Evolutionary conservation across 2,888 invertebrate species (phyloP).

Genomic region (Drosophila borealis): DNA sequence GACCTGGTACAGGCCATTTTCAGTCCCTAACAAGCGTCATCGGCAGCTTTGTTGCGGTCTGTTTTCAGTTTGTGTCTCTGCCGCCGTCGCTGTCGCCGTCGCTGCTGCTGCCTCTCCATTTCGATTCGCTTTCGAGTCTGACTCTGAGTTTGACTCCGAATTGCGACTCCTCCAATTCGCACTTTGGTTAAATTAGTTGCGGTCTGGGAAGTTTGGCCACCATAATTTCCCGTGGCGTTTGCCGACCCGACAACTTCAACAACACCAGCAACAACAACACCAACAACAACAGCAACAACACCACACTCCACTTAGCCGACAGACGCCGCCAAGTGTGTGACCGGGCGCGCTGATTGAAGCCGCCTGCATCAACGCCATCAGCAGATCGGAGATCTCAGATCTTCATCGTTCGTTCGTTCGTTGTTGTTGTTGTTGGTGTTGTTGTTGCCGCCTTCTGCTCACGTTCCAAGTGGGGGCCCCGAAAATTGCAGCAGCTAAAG

Average conservation of each 20-base stretch:
- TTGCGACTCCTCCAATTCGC: slow-evolving; percentile 81
- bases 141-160: slow-evolving; percentile 68
- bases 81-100: slow-evolving; percentile 19
- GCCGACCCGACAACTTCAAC: slow-evolving; percentile 73
- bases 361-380: slow-evolving; percentile 80
- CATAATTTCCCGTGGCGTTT: slow-evolving; percentile 81
- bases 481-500: slow-evolving; percentile 80
- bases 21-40: slow-evolving; percentile 67
- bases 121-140: slow-evolving; percentile 72
- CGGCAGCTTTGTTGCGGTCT: slow-evolving; percentile 79
- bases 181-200: slow-evolving; percentile 81
- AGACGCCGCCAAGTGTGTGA: slow-evolving; percentile 77
- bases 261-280: slow-evolving; percentile 40
- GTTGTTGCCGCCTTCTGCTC: slow-evolving; percentile 74
- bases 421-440: slow-evolving; percentile 33
- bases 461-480: slow-evolving; percentile 64
- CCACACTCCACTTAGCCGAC: slow-evolving; percentile 61
- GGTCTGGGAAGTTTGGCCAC: slow-evolving; percentile 81
- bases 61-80: slow-evolving; percentile 74
- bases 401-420: slow-evolving; percentile 53
- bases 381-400: slow-evolving; percentile 69
- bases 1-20: slow-evolving; percentile 12
- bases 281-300: slow-evolving; percentile 39
- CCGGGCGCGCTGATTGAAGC: slow-evolving; percentile 77
- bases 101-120: slow-evolving; percentile 42